These are phyloP conservation scores for Climacteris rufus DNA, from an alignment of 2,113 vertebrate species.

Conservation along the genomic window DNA sequence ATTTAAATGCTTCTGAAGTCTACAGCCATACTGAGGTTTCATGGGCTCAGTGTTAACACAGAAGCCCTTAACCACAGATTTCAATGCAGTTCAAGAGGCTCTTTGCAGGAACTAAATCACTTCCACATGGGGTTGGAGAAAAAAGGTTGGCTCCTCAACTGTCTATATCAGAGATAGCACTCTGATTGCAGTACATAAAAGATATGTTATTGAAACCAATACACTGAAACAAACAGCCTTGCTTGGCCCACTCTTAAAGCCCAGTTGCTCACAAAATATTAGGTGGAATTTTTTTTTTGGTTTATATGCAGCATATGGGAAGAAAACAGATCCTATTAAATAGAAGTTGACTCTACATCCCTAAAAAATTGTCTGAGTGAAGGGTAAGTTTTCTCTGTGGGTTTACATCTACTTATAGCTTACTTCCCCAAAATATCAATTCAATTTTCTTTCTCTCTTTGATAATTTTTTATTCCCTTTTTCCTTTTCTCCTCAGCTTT, in stretches of 20 bases:
- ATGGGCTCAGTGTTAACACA: not conserved
- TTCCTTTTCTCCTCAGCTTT: not conserved
- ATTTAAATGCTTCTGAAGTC: not conserved
- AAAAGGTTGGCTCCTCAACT: not conserved
- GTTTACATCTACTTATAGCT: not conserved
- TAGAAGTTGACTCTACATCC: not conserved
- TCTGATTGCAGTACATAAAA: not conserved
- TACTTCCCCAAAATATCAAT: not conserved
- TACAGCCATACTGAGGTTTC: not conserved
- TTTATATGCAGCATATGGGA: not conserved
- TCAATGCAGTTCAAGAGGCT: not conserved
- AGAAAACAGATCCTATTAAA: not conserved
- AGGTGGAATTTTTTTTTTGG: not conserved
- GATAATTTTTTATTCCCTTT: not conserved
- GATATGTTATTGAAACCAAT: not conserved
- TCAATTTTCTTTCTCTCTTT: not conserved
- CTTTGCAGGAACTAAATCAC: not conserved
- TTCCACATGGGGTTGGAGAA: not conserved
- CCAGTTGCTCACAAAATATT: not conserved
- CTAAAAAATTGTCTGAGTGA: not conserved
- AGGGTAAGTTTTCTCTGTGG: not conserved
- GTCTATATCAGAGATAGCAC: not conserved
- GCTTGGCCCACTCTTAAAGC: not conserved
- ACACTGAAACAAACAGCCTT: not conserved
- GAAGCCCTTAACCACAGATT: not conserved